Evolutionary conservation across 1,140 invertebrate genomes (phyloP).

Genomic region (Wasmannia auropunctata): DNA sequence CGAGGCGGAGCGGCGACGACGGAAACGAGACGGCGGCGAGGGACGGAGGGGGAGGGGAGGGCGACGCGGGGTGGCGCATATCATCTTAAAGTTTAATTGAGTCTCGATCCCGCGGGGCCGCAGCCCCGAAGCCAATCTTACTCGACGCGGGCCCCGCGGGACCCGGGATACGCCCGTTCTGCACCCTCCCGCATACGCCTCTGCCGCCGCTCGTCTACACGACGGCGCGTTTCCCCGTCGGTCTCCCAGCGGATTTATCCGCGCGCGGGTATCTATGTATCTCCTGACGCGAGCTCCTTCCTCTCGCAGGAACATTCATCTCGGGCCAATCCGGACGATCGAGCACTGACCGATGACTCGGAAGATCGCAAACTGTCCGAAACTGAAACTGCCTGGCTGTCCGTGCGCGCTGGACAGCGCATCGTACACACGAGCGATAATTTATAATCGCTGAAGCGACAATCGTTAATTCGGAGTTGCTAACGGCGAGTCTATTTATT

Average conservation of each 20-base stretch:
- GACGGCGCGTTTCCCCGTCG: conserved; percentile 57
- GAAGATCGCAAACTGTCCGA: not conserved
- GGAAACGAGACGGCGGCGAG: not conserved
- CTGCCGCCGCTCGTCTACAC: conserved; percentile 41
- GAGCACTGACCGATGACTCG: not conserved
- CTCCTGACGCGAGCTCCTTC: conserved; percentile 56
- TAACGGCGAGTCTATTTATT: not conserved
- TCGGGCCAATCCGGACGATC: conserved; percentile 28
- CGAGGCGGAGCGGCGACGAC: conserved; percentile 32
- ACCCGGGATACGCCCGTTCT: conserved; percentile 58
- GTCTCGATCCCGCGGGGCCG: conserved; percentile 86
- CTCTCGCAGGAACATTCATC: conserved; percentile 31
- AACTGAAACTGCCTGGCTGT: not conserved
- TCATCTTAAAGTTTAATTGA: conserved; percentile 91
- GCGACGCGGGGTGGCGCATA: conserved; percentile 85
- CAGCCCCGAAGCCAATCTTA: conserved; percentile 85
- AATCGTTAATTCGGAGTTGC: not conserved
- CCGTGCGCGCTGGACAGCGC: not conserved
- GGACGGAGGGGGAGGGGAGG: not conserved
- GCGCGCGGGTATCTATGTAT: conserved; percentile 39
- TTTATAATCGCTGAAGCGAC: not conserved
- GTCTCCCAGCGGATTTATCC: conserved; percentile 57
- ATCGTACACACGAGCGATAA: not conserved
- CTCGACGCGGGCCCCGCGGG: conserved; percentile 75
- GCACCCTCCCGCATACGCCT: conserved; percentile 60